phyloP scores from a whole-genome alignment of 2,113 vertebrate genomes.

The Ellobius talpinus region DNA sequence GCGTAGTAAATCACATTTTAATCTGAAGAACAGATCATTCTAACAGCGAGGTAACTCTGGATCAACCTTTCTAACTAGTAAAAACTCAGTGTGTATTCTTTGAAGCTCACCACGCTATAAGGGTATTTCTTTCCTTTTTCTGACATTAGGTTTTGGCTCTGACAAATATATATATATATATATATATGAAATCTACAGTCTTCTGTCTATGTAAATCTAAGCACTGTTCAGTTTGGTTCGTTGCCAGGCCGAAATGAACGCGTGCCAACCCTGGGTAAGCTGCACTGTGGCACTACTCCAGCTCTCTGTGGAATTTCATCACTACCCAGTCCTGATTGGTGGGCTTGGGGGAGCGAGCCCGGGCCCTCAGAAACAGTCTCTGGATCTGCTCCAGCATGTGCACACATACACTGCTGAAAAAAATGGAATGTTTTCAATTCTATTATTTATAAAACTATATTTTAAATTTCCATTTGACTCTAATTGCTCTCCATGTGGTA shows the following conservation, averaged over 20 bases:
- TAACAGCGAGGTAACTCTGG: slow-evolving; percentile 18
- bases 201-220: slow-evolving; percentile 55
- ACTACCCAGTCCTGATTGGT: background rate
- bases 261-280: background rate
- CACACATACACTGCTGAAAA: background rate
- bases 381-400: slow-evolving; percentile 11
- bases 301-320: background rate
- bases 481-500: slow-evolving; percentile 62
- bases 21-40: slow-evolving; percentile 40
- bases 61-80: background rate
- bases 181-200: background rate
- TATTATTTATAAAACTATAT: slow-evolving; percentile 57
- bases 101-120: slow-evolving; percentile 43
- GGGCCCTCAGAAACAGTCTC: background rate
- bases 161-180: slow-evolving; percentile 21
- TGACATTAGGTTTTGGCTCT: slow-evolving; percentile 59
- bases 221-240: slow-evolving; percentile 38
- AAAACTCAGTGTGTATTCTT: slow-evolving; percentile 54
- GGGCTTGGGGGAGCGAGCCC: background rate
- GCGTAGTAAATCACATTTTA: slow-evolving; percentile 52
- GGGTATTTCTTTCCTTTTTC: background rate
- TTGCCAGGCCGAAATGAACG: slow-evolving; percentile 16
- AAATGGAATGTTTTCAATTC: background rate
- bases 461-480: slow-evolving; percentile 12
- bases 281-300: background rate